Conservation (phyloP, 1,140 invertebrate genomes). For the Coenobita brevimanus region DNA sequence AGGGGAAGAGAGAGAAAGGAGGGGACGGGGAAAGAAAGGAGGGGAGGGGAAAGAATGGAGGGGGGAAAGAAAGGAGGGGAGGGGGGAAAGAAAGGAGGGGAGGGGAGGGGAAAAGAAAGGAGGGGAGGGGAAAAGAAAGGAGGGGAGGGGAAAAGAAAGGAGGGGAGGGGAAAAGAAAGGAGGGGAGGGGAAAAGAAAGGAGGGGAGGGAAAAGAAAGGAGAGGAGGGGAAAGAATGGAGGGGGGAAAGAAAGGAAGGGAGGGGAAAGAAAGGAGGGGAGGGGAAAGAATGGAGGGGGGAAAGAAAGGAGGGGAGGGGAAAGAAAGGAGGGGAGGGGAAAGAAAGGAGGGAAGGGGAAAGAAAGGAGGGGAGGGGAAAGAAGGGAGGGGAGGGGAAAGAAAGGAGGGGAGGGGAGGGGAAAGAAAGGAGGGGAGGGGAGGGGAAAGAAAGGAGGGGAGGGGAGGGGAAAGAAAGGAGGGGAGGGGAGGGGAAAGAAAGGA, state of each 20-base stretch:
- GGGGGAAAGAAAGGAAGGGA: neutral
- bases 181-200: neutral
- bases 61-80: neutral
- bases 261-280: too few species aligned
- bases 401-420: neutral
- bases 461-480: too few species aligned
- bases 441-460: neutral
- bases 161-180: too few species aligned
- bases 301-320: too few species aligned
- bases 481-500: too few species aligned
- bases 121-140: too few species aligned
- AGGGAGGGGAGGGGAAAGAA: neutral
- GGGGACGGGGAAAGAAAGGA: neutral
- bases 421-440: neutral
- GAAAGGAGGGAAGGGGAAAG: neutral
- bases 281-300: too few species aligned
- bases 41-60: neutral
- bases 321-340: too few species aligned
- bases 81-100: neutral
- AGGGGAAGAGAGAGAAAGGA: neutral
- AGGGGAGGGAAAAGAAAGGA: neutral
- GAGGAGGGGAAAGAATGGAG: neutral
- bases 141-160: too few species aligned
- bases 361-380: neutral
- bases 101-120: neutral